Percentiles rank a stretch among this genome's conserved stretches.
These are phyloP conservation scores for Atherinosoma microstoma DNA, from an alignment of 2,797 vertebrate genomes.

Conservation along the genomic window DNA sequence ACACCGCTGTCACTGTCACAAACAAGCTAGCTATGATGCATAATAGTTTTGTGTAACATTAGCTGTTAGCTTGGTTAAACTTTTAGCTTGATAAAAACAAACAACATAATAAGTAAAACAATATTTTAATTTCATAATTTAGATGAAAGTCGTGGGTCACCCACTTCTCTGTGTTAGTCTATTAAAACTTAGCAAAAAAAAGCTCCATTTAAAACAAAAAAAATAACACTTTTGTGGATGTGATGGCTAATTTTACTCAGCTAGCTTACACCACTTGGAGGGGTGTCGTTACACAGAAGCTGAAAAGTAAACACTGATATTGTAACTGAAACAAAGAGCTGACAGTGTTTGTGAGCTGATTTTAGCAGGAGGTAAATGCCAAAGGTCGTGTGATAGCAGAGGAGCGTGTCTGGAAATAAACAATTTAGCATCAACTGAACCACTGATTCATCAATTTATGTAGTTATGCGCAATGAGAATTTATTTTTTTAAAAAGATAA, in stretches of 20 bases:
- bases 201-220: background rate
- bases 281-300: background rate
- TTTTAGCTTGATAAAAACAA: background rate
- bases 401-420: background rate
- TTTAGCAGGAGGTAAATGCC: background rate
- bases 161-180: background rate
- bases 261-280: background rate
- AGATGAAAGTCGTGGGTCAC: fast-evolving
- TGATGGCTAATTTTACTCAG: background rate
- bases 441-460: background rate
- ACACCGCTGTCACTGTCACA: background rate
- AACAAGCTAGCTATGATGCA: background rate
- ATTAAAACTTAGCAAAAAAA: background rate
- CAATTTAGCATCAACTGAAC: background rate
- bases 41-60: background rate
- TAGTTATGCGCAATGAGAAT: background rate
- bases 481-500: fast-evolving
- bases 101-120: background rate
- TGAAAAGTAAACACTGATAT: background rate
- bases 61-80: conserved; percentile 16
- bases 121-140: background rate
- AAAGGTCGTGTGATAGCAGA: background rate
- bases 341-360: background rate
- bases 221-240: background rate
- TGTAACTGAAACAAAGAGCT: background rate